A percentile compares a stretch with the other conserved stretches of the same genome.
phyloP scores from a whole-genome alignment of 92 coral and sea anemone species.

The Zoanthus gigantus region DNA sequence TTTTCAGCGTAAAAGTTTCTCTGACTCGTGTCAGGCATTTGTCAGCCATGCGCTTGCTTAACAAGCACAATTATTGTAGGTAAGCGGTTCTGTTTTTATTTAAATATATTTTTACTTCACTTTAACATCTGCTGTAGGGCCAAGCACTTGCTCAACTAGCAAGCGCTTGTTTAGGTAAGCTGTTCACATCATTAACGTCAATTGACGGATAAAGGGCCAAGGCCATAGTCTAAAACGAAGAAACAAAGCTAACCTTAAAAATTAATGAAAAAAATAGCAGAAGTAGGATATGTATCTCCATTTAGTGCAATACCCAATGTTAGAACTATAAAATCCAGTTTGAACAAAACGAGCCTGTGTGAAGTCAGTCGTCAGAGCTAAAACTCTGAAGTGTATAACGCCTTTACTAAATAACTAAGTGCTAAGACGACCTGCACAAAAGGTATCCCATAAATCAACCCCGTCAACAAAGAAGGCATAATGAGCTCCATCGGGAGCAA shows the following conservation, averaged over 20 bases:
- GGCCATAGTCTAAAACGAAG: neutral
- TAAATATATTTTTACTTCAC: neutral
- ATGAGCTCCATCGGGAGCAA: slow-evolving; percentile 46
- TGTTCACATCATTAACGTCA: neutral
- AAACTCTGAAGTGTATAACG: slow-evolving; percentile 42
- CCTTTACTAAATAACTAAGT: slow-evolving; percentile 47
- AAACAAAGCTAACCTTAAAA: too few relatives aligned
- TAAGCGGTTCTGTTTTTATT: too few relatives aligned
- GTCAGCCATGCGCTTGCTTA: too few relatives aligned
- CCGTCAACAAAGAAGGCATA: slow-evolving; percentile 20
- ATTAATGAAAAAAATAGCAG: neutral
- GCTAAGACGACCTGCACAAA: slow-evolving; percentile 32
- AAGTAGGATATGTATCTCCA: neutral
- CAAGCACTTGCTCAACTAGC: too few relatives aligned
- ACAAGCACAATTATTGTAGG: too few relatives aligned
- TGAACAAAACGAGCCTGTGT: slow-evolving; percentile 10
- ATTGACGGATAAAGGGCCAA: neutral
- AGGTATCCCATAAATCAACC: slow-evolving; percentile 46
- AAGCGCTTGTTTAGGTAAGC: neutral
- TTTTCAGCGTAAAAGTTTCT: too few relatives aligned
- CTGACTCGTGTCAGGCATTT: too few relatives aligned
- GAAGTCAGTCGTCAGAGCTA: slow-evolving; percentile 49
- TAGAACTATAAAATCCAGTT: neutral
- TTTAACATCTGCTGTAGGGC: too few relatives aligned
- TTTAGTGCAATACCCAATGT: neutral